Evolutionary conservation across 2,113 vertebrate species (phyloP).

Genomic region (Boleophthalmus pectinirostris): DNA sequence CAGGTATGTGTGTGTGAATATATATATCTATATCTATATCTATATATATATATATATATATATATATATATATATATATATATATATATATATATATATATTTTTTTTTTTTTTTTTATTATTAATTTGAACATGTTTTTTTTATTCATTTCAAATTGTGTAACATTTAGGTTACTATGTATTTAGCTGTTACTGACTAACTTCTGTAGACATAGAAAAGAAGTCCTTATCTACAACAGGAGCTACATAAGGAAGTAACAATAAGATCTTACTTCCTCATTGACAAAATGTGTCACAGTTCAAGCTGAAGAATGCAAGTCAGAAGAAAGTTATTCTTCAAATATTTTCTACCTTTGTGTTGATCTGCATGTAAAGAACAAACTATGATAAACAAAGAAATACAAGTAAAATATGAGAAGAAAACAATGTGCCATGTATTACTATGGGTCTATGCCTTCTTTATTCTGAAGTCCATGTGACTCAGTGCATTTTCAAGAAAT

Average conservation of each 20-base stretch:
- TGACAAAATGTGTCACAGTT: slow-evolving; percentile 1
- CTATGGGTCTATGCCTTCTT: not conserved
- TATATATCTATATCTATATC: too few species aligned
- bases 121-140: too few species aligned
- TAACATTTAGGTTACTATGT: not conserved
- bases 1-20: too few species aligned
- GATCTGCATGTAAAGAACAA: not conserved
- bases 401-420: not conserved
- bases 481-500: too few species aligned
- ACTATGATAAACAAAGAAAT: not conserved
- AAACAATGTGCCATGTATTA: not conserved
- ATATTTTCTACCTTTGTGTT: slow-evolving; percentile 6
- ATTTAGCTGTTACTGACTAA: not conserved
- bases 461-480: not conserved
- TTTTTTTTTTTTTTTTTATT: too few species aligned
- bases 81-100: too few species aligned
- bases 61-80: too few species aligned
- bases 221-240: slow-evolving; percentile 2
- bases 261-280: slow-evolving; percentile 2
- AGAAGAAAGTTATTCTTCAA: not conserved
- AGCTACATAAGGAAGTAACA: slow-evolving; percentile 4
- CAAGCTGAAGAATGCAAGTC: not conserved
- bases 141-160: not conserved
- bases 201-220: not conserved
- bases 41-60: too few species aligned